Evolutionary conservation across 92 coral and sea anemone genomes (phyloP), one percentile per base, ranked within the genome.

Genomic region (Hydrozoanthus gracilis): DNA sequence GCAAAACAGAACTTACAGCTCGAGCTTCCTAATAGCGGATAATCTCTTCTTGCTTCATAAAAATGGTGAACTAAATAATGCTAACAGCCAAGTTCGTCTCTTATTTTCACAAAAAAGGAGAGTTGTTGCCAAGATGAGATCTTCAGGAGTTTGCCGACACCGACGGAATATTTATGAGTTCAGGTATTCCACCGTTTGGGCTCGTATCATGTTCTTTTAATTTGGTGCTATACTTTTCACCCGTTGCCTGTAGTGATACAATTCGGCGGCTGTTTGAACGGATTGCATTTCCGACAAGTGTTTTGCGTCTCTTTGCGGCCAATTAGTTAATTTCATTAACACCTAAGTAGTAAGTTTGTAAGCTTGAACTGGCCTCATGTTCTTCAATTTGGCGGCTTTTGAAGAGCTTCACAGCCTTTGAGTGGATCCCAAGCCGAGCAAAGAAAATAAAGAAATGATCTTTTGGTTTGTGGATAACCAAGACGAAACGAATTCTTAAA

Each of bases 291-390:
- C 85, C 85, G 85, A 80, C 64, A 65, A 58, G 62, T 64, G 74
- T 46, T 80, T 66, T 60, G 16, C 16, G 7, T 65, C 85, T 66
- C 85, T 47, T 80, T 66, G 73, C 73, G 69, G 74, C 85, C 74
- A 64, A 80, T 80, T 80, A 80, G 61, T 50, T 80, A 80, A 80
- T 80, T 80, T 80, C 85, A 80, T 80, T 80, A 80, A 64, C 85
- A 80, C 85, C 73, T 80, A 80, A 80, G 27, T 61, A 80, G 75
- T 17, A 74, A 49, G 35, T 80, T 79, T 62, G 10, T 13, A 47
- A 48, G 50, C 50, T 39, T 73, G 48, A 15, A 39, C 14, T 48
- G 55, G 16, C 44, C 79, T 49, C 64, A 60, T 17, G 35, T 58
- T 58, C 49, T 65, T 80, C 85, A 80, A 55, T 64, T 80, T 80